These are phyloP conservation scores for Aphelocoma coerulescens DNA, from an alignment of 2,113 vertebrate genomes.

Conservation along the genomic window DNA sequence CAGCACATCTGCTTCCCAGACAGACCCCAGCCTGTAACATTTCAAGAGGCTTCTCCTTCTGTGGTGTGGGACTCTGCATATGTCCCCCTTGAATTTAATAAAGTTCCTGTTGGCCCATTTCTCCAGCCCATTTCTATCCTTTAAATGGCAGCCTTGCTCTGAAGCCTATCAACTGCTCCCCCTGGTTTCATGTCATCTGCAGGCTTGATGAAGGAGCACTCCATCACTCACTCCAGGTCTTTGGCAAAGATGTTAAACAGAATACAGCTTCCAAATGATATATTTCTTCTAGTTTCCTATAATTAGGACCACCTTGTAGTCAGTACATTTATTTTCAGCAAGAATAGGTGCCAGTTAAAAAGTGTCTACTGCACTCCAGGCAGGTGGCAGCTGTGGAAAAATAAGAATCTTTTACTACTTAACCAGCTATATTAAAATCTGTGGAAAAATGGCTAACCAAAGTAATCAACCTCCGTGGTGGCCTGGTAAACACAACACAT, in stretches of 20 bases:
- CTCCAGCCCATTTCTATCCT: neutral
- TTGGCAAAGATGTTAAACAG: neutral
- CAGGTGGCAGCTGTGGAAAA: slow-evolving; percentile 38
- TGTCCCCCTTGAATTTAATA: neutral
- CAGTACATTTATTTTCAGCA: neutral
- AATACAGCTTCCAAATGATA: neutral
- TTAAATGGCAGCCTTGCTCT: neutral
- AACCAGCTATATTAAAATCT: neutral
- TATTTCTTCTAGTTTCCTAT: neutral
- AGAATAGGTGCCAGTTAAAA: neutral
- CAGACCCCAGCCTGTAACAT: neutral
- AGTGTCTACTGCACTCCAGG: neutral
- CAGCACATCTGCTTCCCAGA: neutral
- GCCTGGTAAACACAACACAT: slow-evolving; percentile 7
- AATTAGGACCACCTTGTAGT: neutral
- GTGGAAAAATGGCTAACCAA: neutral
- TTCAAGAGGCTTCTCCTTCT: neutral
- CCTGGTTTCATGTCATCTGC: neutral
- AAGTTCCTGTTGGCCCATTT: neutral
- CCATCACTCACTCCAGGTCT: neutral
- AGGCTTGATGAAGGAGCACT: neutral
- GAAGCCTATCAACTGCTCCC: neutral
- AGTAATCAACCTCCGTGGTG: neutral
- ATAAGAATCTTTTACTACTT: neutral
- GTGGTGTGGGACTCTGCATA: neutral